Evolutionary conservation across 2,888 invertebrate genomes (phyloP).

Genomic region (Drosophila conformis): DNA sequence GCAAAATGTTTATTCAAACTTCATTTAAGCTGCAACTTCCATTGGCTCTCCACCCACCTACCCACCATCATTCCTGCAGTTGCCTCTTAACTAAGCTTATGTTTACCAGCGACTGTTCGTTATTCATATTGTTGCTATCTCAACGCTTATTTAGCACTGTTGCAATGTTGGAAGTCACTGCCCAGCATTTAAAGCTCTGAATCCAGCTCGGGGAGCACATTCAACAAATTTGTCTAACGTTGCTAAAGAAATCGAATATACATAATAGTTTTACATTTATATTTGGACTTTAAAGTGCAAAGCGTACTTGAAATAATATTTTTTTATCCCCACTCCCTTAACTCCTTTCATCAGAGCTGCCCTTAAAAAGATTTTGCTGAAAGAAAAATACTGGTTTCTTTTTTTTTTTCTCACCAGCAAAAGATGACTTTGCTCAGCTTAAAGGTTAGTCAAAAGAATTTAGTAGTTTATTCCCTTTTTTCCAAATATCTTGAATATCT

Average conservation of each 20-base stretch:
- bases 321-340: background rate
- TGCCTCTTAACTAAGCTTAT: slow-evolving; percentile 74
- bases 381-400: background rate
- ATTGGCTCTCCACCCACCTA: background rate
- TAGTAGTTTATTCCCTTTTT: background rate
- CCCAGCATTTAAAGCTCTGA: slow-evolving; percentile 65
- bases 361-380: background rate
- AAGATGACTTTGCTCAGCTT: background rate
- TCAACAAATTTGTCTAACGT: slow-evolving; percentile 53
- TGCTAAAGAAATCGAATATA: background rate
- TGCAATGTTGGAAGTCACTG: slow-evolving; percentile 51
- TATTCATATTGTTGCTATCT: slow-evolving; percentile 17
- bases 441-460: background rate
- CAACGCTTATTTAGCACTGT: slow-evolving; percentile 47
- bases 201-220: slow-evolving; percentile 47
- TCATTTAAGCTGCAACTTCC: slow-evolving; percentile 73
- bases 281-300: background rate
- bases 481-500: background rate
- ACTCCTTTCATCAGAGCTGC: background rate
- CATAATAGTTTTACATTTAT: background rate
- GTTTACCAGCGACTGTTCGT: slow-evolving; percentile 56
- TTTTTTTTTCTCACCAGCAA: background rate
- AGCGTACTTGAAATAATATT: background rate
- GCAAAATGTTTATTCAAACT: slow-evolving; percentile 82
- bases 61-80: slow-evolving; percentile 24